Conservation (phyloP, 2,113 vertebrate genomes). For the Crotalus horridus region DNA sequence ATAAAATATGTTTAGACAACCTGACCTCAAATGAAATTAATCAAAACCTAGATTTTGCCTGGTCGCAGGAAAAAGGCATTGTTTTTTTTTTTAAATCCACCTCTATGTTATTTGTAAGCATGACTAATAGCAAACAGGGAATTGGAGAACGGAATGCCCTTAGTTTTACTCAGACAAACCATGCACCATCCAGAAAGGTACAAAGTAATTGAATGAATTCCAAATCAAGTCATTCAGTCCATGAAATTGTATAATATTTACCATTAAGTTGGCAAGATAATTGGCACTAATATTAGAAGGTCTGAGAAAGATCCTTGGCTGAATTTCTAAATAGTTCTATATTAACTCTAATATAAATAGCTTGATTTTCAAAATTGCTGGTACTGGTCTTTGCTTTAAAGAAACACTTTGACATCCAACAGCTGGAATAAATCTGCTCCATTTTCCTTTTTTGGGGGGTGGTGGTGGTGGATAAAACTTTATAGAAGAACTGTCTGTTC, state of each 20-base stretch:
- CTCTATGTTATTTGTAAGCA: constrained; percentile 28
- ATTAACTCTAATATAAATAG: not conserved
- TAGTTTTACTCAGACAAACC: constrained; percentile 5
- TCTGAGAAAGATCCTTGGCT: not conserved
- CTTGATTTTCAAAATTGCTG: not conserved
- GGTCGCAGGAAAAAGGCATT: constrained; percentile 10
- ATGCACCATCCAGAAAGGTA: not conserved
- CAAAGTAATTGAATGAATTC: not conserved
- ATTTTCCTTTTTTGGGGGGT: not conserved
- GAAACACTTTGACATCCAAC: not conserved
- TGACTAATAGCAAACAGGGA: constrained; percentile 23
- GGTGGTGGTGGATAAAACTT: not conserved
- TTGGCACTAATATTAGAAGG: not conserved
- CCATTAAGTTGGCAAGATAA: not conserved
- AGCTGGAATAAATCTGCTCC: constrained; percentile 11
- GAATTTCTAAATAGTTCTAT: not conserved
- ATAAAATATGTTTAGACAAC: constrained; percentile 23
- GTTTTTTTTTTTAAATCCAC: not conserved
- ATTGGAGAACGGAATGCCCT: not conserved
- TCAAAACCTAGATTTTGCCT: constrained; percentile 17
- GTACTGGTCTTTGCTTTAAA: not conserved
- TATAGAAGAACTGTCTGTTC: not conserved
- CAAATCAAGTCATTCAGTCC: not conserved
- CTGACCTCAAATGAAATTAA: constrained; percentile 23
- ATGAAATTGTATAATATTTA: not conserved